These are phyloP conservation scores for Pogona vitticeps DNA, from an alignment of 2,113 vertebrate genomes.

Conservation along the genomic window DNA sequence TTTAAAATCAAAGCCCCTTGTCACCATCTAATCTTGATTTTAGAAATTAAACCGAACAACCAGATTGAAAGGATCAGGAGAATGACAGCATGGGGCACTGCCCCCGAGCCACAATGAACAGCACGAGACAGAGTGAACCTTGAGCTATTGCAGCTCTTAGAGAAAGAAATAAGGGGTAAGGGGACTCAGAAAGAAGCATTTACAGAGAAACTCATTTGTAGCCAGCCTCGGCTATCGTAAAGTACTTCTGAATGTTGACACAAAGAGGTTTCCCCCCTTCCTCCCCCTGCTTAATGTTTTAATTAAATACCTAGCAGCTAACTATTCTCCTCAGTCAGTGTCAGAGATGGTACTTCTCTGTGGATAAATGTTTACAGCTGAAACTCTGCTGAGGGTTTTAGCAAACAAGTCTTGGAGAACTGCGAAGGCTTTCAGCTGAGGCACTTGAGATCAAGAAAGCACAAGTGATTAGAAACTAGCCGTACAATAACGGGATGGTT, in stretches of 20 bases:
- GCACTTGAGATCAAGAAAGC: slow-evolving; percentile 77
- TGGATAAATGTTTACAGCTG: slow-evolving; percentile 81
- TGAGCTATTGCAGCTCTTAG: slow-evolving; percentile 72
- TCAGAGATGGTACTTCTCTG: slow-evolving; percentile 73
- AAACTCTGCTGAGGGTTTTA: slow-evolving; percentile 75
- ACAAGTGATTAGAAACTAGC: slow-evolving; percentile 75
- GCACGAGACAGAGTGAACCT: slow-evolving; percentile 77
- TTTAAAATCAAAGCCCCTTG: slow-evolving; percentile 74
- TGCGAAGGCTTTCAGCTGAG: slow-evolving; percentile 69
- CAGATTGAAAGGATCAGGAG: slow-evolving; percentile 77
- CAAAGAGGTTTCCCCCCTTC: slow-evolving; percentile 67
- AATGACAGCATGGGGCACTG: slow-evolving; percentile 77
- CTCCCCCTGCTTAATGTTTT: slow-evolving; percentile 79
- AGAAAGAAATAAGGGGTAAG: slow-evolving; percentile 52
- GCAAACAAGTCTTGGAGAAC: slow-evolving; percentile 76
- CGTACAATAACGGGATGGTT: slow-evolving; percentile 73
- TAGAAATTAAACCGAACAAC: slow-evolving; percentile 81
- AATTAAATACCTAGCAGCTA: slow-evolving; percentile 86
- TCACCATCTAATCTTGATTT: slow-evolving; percentile 79
- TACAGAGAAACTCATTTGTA: slow-evolving; percentile 76
- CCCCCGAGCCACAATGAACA: slow-evolving; percentile 81
- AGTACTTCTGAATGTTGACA: slow-evolving; percentile 79
- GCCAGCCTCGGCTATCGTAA: slow-evolving; percentile 66
- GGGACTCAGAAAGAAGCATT: slow-evolving; percentile 50
- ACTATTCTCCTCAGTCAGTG: slow-evolving; percentile 72